Evolutionary conservation across 1,140 invertebrate genomes (phyloP).

Genomic region (Belonocnema kinseyi): DNA sequence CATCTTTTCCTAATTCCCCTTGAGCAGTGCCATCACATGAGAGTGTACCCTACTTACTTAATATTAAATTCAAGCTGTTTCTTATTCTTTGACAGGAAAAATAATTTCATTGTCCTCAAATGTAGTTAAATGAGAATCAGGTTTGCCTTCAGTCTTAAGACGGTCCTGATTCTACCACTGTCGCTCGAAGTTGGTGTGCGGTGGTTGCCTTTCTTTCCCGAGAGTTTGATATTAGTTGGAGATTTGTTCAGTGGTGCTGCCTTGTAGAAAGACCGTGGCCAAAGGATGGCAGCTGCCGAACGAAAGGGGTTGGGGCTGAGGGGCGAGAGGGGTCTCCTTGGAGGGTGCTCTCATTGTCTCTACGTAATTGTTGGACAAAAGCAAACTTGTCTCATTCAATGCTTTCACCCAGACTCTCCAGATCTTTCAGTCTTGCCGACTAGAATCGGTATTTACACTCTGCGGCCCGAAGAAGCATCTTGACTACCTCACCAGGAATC

Average conservation of each 20-base stretch:
- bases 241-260: constrained; percentile 44
- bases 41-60: no score
- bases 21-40: no score
- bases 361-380: constrained; percentile 68
- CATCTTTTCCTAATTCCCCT: neutral
- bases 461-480: constrained; percentile 1
- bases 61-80: no score
- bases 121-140: neutral
- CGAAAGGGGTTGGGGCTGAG: constrained; percentile 37
- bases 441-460: constrained; percentile 47
- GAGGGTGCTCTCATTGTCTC: constrained; percentile 66
- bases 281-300: constrained; percentile 53
- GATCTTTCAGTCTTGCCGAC: constrained; percentile 16
- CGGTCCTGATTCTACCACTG: neutral
- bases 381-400: constrained; percentile 72
- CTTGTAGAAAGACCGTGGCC: neutral
- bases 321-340: constrained; percentile 34
- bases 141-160: neutral
- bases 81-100: no score
- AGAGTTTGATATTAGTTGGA: constrained; percentile 71
- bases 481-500: neutral
- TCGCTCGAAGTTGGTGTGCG: constrained; percentile 36
- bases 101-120: neutral
- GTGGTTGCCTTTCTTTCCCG: constrained; percentile 48
- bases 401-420: constrained; percentile 30